These are phyloP conservation scores for Collichthys lucidus DNA, from an alignment of 2,113 vertebrate species.

Conservation along the genomic window DNA sequence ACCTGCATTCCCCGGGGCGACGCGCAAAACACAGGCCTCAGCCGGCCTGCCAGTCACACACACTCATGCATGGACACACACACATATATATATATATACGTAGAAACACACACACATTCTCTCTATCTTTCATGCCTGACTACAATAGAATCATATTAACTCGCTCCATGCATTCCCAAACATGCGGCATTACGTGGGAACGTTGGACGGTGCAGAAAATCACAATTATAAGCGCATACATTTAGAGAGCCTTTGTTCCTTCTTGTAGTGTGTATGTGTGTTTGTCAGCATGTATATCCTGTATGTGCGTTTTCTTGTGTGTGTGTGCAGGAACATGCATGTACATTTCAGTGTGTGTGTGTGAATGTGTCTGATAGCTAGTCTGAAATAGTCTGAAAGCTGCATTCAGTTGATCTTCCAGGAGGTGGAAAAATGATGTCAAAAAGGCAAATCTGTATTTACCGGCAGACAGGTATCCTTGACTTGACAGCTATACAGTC, in stretches of 20 bases:
- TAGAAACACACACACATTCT: constrained; percentile 49
- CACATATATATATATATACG: constrained; percentile 22
- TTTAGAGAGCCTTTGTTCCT: constrained; percentile 74
- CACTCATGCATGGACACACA: constrained; percentile 70
- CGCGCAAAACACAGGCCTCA: constrained; percentile 79
- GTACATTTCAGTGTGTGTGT: constrained; percentile 19
- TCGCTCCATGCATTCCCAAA: constrained; percentile 74
- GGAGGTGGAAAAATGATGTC: constrained; percentile 83
- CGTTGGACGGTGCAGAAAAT: constrained; percentile 77
- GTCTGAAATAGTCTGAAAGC: constrained; percentile 68
- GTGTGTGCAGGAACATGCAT: constrained; percentile 20
- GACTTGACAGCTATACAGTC: constrained; percentile 89
- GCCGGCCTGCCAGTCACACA: constrained; percentile 78
- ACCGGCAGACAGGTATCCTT: constrained; percentile 87
- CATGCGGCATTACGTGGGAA: constrained; percentile 67
- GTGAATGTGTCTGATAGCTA: constrained; percentile 58
- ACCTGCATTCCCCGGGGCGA: constrained; percentile 85
- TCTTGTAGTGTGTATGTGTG: constrained; percentile 22
- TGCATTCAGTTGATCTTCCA: constrained; percentile 83
- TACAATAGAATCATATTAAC: constrained; percentile 81
- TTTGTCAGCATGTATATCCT: constrained; percentile 20
- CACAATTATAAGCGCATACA: constrained; percentile 79
- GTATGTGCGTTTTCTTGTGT: background rate
- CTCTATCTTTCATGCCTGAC: constrained; percentile 78
- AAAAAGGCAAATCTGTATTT: constrained; percentile 90